A percentile compares a stretch with the other conserved stretches of the same genome.
Conservation (phyloP, 2,797 vertebrate genomes). For the Vipera ursinii region DNA sequence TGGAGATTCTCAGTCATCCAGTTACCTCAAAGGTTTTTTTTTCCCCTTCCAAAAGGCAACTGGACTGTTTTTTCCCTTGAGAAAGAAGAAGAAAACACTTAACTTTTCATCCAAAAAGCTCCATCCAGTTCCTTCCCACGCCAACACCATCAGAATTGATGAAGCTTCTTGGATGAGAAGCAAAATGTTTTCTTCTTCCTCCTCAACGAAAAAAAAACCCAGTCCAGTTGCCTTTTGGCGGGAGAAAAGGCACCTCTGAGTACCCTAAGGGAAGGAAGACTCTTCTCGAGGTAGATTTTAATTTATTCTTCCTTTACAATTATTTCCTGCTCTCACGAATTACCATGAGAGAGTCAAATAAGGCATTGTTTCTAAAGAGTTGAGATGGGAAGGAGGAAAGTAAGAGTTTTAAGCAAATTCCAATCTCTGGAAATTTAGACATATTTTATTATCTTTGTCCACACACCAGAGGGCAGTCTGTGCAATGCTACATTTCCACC, state of each 20-base stretch:
- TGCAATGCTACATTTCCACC: neutral
- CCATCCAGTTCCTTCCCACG: neutral
- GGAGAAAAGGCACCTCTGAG: neutral
- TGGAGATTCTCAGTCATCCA: neutral
- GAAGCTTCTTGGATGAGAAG: neutral
- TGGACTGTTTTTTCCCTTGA: neutral
- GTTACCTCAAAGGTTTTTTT: neutral
- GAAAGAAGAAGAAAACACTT: neutral
- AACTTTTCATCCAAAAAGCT: neutral
- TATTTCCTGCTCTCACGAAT: neutral
- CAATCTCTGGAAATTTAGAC: rapidly evolving
- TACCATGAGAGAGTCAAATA: neutral
- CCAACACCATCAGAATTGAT: neutral
- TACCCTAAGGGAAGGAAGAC: neutral
- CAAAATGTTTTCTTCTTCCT: neutral
- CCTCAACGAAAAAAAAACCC: neutral
- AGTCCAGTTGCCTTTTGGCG: neutral
- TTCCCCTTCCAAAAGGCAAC: rapidly evolving
- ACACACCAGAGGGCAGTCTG: conserved; percentile 61
- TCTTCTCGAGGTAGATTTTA: neutral
- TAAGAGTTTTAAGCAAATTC: neutral
- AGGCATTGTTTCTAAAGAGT: neutral
- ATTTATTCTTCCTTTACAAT: neutral
- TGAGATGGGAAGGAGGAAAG: neutral
- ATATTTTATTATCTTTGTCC: rapidly evolving